A percentile compares a stretch with the other conserved stretches of the same genome.
Conservation (phyloP, 2,113 vertebrate genomes). For the Apus apus region DNA sequence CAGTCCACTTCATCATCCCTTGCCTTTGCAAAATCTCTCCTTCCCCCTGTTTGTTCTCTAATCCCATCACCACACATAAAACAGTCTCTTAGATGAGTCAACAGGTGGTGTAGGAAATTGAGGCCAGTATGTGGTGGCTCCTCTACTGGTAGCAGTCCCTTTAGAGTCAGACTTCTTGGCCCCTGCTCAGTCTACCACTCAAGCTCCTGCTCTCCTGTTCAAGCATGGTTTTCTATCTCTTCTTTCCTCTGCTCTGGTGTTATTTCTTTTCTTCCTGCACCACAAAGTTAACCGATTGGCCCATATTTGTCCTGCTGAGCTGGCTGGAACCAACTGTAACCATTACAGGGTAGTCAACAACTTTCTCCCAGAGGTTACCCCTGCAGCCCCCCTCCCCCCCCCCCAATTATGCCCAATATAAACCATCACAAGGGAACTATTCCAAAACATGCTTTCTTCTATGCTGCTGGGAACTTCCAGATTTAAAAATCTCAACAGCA, state of each 20-base stretch:
- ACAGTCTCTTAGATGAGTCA: background rate
- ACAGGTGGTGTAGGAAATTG: background rate
- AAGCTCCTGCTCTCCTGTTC: background rate
- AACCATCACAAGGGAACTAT: background rate
- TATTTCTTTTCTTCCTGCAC: background rate
- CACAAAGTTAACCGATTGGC: too few species aligned
- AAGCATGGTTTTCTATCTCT: background rate
- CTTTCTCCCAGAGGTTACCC: background rate
- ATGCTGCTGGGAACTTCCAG: background rate
- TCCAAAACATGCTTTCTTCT: background rate
- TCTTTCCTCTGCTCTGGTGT: background rate
- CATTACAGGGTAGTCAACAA: background rate
- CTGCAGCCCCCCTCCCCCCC: background rate
- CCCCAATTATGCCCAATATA: background rate
- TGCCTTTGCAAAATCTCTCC: background rate
- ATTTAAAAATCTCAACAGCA: background rate
- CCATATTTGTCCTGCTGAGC: background rate
- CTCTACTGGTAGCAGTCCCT: background rate
- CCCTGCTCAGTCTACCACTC: background rate
- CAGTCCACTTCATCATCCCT: background rate
- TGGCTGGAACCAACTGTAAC: background rate
- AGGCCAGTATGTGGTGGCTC: background rate
- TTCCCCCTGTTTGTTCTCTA: background rate
- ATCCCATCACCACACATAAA: background rate
- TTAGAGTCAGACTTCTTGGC: background rate